A percentile compares a stretch with the other conserved stretches of the same genome.
These are phyloP conservation scores for Trichomalopsis sarcophagae DNA, from an alignment of 1,140 invertebrate genomes.

Conservation along the genomic window DNA sequence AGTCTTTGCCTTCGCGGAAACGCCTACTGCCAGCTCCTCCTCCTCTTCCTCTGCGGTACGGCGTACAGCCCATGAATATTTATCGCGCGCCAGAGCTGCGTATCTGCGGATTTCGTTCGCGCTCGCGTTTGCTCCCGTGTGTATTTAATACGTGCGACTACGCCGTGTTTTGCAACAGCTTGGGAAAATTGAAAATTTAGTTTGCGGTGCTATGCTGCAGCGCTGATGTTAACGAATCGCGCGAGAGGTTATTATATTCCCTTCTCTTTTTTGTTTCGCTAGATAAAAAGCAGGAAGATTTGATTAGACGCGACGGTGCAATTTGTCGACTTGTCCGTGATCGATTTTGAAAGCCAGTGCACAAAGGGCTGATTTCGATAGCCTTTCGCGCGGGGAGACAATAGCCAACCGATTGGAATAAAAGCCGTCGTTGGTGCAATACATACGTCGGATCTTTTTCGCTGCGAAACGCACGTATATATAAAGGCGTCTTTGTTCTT, in stretches of 20 bases:
- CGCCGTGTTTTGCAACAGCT: constrained; percentile 11
- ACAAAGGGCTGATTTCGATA: not conserved
- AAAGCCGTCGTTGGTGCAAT: not conserved
- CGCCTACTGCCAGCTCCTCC: not conserved
- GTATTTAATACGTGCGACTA: constrained; percentile 21
- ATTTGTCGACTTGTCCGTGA: not conserved
- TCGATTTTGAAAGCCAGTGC: not conserved
- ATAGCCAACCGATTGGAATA: not conserved
- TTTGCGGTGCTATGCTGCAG: not conserved
- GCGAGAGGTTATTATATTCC: too few species aligned
- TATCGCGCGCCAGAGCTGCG: constrained; percentile 10
- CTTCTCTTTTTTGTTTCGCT: too few species aligned
- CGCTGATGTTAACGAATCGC: too few species aligned
- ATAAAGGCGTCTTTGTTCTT: too few species aligned
- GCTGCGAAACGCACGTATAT: too few species aligned
- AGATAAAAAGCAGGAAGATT: too few species aligned
- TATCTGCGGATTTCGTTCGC: constrained; percentile 12
- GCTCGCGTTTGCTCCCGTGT: not conserved
- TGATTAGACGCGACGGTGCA: too few species aligned
- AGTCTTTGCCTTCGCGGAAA: not conserved
- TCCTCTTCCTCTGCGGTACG: not conserved
- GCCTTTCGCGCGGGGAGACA: too few species aligned
- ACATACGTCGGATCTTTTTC: not conserved
- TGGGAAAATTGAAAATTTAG: constrained; percentile 34
- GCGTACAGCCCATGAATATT: constrained; percentile 42